Percentiles rank a stretch among this genome's conserved stretches.
These are phyloP conservation scores for Fragum whitleyi DNA, from an alignment of 2,888 invertebrate genomes.

Conservation along the genomic window DNA sequence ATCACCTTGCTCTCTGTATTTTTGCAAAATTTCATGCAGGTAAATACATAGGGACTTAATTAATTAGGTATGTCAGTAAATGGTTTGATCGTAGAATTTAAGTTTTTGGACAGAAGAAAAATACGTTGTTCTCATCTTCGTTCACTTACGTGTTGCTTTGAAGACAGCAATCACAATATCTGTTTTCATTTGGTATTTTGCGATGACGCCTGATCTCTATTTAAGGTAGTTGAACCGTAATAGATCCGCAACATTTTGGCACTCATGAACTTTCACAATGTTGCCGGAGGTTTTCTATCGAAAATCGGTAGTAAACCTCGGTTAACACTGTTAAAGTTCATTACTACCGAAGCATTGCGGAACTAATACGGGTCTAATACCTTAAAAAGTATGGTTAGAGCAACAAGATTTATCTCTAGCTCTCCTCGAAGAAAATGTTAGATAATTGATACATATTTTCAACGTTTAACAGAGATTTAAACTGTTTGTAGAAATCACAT, in stretches of 20 bases:
- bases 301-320: too few species aligned
- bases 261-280: too few species aligned
- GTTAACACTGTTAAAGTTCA: too few species aligned
- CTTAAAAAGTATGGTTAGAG: constrained; percentile 9
- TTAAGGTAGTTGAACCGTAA: too few species aligned
- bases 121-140: neutral
- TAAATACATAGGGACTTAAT: neutral
- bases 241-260: too few species aligned
- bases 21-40: neutral
- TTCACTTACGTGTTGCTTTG: neutral
- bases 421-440: neutral
- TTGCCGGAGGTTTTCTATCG: too few species aligned
- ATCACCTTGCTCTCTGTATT: too few species aligned
- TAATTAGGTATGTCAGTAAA: neutral
- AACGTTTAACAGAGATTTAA: constrained; percentile 7
- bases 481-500: constrained; percentile 11
- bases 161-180: neutral
- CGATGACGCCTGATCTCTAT: constrained; percentile 9
- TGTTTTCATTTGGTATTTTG: neutral
- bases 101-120: neutral
- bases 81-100: neutral
- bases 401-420: neutral
- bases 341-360: too few species aligned
- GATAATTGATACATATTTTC: constrained; percentile 12
- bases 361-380: too few species aligned